Percentiles rank a stretch among this genome's conserved stretches.
phyloP scores from a whole-genome alignment of 2,888 invertebrate genomes.

The Sepiola atlantica region DNA sequence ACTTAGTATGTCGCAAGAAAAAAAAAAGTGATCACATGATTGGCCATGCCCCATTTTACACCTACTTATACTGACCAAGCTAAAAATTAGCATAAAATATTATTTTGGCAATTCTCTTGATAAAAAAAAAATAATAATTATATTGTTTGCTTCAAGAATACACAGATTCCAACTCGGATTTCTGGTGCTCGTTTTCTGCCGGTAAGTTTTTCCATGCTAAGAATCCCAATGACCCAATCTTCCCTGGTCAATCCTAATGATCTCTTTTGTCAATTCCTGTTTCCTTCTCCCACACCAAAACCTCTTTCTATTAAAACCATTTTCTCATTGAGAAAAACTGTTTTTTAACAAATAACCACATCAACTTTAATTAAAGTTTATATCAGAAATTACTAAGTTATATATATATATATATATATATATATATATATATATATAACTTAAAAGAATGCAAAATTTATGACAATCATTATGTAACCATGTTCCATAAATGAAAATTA shows the following conservation, averaged over 20 bases:
- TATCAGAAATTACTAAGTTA: too few relatives aligned
- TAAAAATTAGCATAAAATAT: background rate
- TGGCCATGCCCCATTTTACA: too few relatives aligned
- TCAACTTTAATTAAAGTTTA: too few relatives aligned
- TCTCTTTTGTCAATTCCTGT: background rate
- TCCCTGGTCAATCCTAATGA: background rate
- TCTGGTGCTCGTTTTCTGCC: background rate
- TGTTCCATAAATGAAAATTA: too few relatives aligned
- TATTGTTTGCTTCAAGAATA: conserved; percentile 33
- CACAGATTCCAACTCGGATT: conserved; percentile 38
- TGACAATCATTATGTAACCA: too few relatives aligned
- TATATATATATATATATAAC: too few relatives aligned
- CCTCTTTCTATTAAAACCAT: background rate
- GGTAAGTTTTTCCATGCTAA: background rate
- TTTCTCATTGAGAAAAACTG: background rate
- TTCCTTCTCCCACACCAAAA: background rate
- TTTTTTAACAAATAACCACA: too few relatives aligned
- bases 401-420: too few relatives aligned
- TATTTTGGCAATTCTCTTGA: background rate
- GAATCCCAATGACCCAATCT: background rate
- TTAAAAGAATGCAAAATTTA: too few relatives aligned
- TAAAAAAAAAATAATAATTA: background rate
- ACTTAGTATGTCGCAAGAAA: too few relatives aligned
- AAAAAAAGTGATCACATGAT: too few relatives aligned
- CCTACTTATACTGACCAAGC: too few relatives aligned